Evolutionary conservation across 37 sponge, comb jelly and placozoan genomes (phyloP).

Genomic region (Geodia barretti): DNA sequence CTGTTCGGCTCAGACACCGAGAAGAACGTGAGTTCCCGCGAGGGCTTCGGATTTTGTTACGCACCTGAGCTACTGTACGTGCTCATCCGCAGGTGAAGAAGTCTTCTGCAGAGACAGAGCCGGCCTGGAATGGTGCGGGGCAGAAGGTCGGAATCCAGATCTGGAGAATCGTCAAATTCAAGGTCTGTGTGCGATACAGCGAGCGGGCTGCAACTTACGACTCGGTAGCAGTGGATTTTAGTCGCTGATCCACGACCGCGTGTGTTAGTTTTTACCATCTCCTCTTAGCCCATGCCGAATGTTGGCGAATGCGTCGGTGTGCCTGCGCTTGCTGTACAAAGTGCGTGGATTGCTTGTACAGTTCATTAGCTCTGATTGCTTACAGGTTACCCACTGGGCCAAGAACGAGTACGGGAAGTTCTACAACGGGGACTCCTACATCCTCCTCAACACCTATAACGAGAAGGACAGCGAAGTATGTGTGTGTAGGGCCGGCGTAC

Average conservation of each 20-base stretch:
- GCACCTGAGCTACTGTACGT: neutral
- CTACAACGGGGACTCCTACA: conserved; percentile 98
- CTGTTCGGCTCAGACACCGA: conserved; percentile 97
- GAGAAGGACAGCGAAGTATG: conserved; percentile 45
- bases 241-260: no score
- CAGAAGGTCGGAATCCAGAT: conserved; percentile 85
- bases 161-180: conserved; percentile 98
- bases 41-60: neutral
- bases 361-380: no score
- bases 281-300: no score
- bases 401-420: conserved; percentile 93
- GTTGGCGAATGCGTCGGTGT: no score
- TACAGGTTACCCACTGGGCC: conserved; percentile 84
- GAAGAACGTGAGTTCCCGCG: conserved; percentile 43
- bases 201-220: neutral
- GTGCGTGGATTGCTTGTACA: no score
- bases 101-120: conserved; percentile 90
- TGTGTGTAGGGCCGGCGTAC: no score
- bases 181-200: conserved; percentile 59
- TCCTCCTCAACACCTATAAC: conserved; percentile 97
- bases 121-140: conserved; percentile 94
- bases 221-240: neutral
- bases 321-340: no score
- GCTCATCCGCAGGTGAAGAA: conserved; percentile 81
- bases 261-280: no score